Percentiles rank a stretch among this genome's conserved stretches.
phyloP scores from a whole-genome alignment of 2,113 vertebrate genomes.

The Piaya cayana region DNA sequence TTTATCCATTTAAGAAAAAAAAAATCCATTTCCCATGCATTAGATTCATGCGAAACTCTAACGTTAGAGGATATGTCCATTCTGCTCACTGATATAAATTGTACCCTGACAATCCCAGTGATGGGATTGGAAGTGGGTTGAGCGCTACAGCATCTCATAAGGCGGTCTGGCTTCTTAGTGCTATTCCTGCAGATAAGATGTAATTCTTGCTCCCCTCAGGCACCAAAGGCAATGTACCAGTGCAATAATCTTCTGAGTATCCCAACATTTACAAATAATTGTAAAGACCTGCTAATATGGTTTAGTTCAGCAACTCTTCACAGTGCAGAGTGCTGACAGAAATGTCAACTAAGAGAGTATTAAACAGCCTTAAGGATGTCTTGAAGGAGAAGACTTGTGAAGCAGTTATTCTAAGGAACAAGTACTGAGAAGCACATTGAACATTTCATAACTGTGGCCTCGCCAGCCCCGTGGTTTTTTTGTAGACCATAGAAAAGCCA shows the following conservation, averaged over 20 bases:
- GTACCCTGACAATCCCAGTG: conserved; percentile 38
- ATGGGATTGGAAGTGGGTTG: conserved; percentile 30
- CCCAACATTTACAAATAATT: conserved; percentile 61
- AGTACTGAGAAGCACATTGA: neutral
- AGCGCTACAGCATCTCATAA: conserved; percentile 9
- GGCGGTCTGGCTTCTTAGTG: neutral
- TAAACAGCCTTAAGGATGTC: conserved; percentile 7
- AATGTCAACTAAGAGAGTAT: neutral
- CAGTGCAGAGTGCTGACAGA: conserved; percentile 22
- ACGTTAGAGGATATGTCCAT: neutral
- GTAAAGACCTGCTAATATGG: conserved; percentile 54
- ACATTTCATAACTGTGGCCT: neutral
- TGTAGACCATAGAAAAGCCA: rapidly evolving
- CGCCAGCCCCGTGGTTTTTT: neutral
- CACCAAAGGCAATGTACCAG: conserved; percentile 33
- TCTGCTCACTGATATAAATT: conserved; percentile 45
- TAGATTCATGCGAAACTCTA: conserved; percentile 5
- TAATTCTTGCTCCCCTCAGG: conserved; percentile 54
- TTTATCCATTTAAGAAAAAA: conserved; percentile 50
- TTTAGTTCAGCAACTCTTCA: conserved; percentile 56
- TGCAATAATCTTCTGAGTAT: conserved; percentile 49
- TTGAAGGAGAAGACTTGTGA: conserved; percentile 6
- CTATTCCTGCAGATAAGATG: conserved; percentile 56
- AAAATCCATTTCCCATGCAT: conserved; percentile 57
- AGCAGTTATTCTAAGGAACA: neutral